phyloP scores from a whole-genome alignment of 2,113 vertebrate genomes.

The Oreocharis arfaki region DNA sequence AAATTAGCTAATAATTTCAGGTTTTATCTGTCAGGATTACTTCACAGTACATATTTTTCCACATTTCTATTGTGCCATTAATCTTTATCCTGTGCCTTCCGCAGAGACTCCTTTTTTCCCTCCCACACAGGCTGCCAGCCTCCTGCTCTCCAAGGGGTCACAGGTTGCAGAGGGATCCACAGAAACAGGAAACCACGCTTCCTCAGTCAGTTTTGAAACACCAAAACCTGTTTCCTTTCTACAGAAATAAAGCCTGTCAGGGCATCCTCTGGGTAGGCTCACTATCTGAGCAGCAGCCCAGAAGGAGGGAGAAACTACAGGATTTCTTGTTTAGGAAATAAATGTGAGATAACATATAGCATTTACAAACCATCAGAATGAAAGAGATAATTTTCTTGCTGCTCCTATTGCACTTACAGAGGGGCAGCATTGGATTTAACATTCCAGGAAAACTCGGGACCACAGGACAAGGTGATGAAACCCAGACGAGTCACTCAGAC shows the following conservation, averaged over 20 bases:
- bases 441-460: not conserved
- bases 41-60: constrained; percentile 45
- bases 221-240: constrained; percentile 76
- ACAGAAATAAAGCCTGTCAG: constrained; percentile 18
- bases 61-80: constrained; percentile 42
- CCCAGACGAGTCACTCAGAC: not conserved
- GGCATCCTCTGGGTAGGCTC: not conserved
- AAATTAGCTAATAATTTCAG: constrained; percentile 34
- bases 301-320: not conserved
- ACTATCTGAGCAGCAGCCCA: constrained; percentile 4
- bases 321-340: not conserved
- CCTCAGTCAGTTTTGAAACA: constrained; percentile 59
- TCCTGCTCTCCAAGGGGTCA: constrained; percentile 43
- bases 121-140: constrained; percentile 19
- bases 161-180: constrained; percentile 46
- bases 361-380: constrained; percentile 44
- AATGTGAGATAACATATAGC: not conserved
- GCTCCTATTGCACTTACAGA: constrained; percentile 43
- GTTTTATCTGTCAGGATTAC: constrained; percentile 1
- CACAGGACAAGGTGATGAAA: not conserved
- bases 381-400: constrained; percentile 26
- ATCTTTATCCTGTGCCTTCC: constrained; percentile 35
- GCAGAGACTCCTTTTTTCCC: constrained; percentile 8
- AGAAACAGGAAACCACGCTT: constrained; percentile 78
- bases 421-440: not conserved